Evolutionary conservation across 2,113 vertebrate species (phyloP), one percentile per base, ranked within the genome.

Genomic region (Stigmatopora nigra): DNA sequence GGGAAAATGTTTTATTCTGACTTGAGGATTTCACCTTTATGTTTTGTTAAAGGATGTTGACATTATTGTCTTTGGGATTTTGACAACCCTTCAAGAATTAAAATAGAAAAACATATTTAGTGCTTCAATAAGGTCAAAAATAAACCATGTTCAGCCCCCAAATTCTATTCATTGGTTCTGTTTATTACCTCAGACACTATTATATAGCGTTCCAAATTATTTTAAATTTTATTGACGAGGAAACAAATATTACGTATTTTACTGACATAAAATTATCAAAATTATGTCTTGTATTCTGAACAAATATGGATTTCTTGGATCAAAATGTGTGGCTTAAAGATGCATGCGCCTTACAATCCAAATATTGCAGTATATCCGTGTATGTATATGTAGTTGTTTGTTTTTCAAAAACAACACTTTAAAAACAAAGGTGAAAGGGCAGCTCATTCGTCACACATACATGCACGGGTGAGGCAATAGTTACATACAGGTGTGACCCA

Each of bases 401-500:
- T 77, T 70, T 8, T n/a, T 77, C 17, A 75, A 63, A 72, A 70
- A 77, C 4, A 31, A 31, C 25, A 22, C 53, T 14, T 56, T 56
- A 14, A 70, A 84, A 78, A 67, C 47, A 84, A 85, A 88, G 79
- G 86, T 90, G 83, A 88, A 81, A 88, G 84, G 79, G 85, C 82
- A 89, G 86, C 86, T 87, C 82, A 82, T 85, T 87, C 83, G 76
- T 83, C 78, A 89, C 82, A 88, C 70, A 64, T 77, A 88, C 90
- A 91, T 90, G 91, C 91, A 90, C 79, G 84, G 83, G 78, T 76
- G 76, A 85, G 78, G 82, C 79, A 88, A 78, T 85, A 81, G 79
- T 84, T 84, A 88, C 77, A 70, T 73, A 85, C 69, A 78, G 79
- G 84, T 86, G 82, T 73, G 61, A 78, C 79, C 79, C 71, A 78